Evolutionary conservation across 1,140 invertebrate genomes (phyloP), one percentile per base, ranked within the genome.

Genomic region (Drosophila nigromelanica): DNA sequence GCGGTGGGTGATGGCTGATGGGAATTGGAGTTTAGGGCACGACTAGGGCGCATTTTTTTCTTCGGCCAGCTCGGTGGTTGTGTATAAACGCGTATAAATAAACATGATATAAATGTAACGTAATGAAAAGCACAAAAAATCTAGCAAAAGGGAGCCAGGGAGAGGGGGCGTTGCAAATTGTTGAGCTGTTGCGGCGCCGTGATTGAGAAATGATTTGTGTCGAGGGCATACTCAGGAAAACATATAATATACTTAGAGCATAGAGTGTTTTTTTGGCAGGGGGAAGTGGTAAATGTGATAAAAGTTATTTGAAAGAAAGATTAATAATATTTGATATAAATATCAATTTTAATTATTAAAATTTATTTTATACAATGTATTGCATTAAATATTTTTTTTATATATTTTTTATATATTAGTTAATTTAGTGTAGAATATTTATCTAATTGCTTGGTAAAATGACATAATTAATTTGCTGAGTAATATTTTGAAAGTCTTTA

Each of bases 141-240:
- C 12, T 5, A 39, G 18, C 24, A 12, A 24, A 5, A 6, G 21
- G 15, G 8, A 5, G 12, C 3, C 5, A 12, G n/a, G 6, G 39
- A 14, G n/a, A 10, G 27, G 58, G 15, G 14, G 72, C 72, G 50
- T 70, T 30, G 30, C 52, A 64, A 77, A 74, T 77, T 74, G 66
- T 77, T 70, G 60, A 70, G 72, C 60, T 64, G 59, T 77, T 64
- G 37, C 39, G 52, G 59, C 47, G 55, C 61, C 60, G 27, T 61
- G 66, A 78, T 78, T 75, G 72, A 61, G 75, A 71, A 75, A 75
- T 75, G 72, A 78, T 78, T 70, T 75, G 50, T 74, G 50, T 58
- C 35, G 42, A 15, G 42, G 51, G 24, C 42, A 37, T 14, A 12
- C 24, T 37, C 35, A 52, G 45, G 12, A 43, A 10, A 8, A 7